These are phyloP conservation scores for Ranitomeya imitator DNA, from an alignment of 2,113 vertebrate genomes.

Conservation along the genomic window DNA sequence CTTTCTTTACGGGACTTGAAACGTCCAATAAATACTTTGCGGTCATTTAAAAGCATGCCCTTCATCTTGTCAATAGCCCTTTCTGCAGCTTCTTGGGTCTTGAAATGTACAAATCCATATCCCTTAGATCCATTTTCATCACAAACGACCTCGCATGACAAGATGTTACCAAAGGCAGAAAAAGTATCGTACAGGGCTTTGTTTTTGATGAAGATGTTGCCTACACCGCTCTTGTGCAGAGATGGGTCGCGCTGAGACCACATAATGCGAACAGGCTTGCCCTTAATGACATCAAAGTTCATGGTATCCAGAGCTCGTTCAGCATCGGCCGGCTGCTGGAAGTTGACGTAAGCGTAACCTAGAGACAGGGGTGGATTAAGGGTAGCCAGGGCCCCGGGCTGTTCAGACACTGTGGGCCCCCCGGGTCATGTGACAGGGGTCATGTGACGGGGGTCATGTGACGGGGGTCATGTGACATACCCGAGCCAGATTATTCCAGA, in stretches of 20 bases:
- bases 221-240: constrained; percentile 95
- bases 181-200: constrained; percentile 98
- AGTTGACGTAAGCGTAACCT: constrained; percentile 90
- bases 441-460: no score
- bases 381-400: no score
- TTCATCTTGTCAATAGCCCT: constrained; percentile 99
- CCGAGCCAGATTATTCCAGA: no score
- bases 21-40: constrained; percentile 98
- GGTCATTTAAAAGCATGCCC: constrained; percentile 98
- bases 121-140: constrained; percentile 99
- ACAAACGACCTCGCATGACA: constrained; percentile 99
- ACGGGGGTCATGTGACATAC: no score
- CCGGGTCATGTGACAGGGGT: no score
- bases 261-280: constrained; percentile 98
- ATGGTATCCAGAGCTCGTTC: constrained; percentile 98
- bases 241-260: constrained; percentile 99
- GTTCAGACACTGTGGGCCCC: no score
- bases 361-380: no score
- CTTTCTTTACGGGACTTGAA: constrained; percentile 98
- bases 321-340: constrained; percentile 89
- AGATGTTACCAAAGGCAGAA: constrained; percentile 97
- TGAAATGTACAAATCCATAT: constrained; percentile 99
- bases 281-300: constrained; percentile 99
- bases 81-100: constrained; percentile 98
- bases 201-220: constrained; percentile 99